Percentiles rank a stretch among this genome's conserved stretches.
These are phyloP conservation scores for Drosophila suzukii DNA, from an alignment of 1,140 invertebrate genomes.

Conservation along the genomic window DNA sequence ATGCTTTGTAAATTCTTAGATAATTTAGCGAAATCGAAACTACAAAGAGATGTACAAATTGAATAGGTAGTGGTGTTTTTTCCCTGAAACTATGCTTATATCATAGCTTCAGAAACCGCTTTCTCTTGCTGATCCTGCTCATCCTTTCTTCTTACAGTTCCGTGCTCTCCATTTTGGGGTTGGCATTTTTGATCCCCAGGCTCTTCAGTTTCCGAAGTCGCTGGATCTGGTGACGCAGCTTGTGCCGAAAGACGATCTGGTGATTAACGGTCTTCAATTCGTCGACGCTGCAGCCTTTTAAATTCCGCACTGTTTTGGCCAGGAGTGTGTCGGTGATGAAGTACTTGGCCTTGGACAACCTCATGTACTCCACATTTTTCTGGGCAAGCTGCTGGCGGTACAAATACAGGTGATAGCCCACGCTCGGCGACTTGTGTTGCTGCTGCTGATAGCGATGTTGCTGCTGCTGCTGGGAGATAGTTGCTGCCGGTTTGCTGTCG, in stretches of 20 bases:
- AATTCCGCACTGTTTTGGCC: conserved; percentile 63
- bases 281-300: conserved; percentile 63
- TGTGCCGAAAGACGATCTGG: conserved; percentile 71
- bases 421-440: conserved; percentile 27
- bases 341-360: conserved; percentile 72
- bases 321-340: conserved; percentile 72
- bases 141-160: conserved; percentile 25
- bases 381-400: conserved; percentile 67
- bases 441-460: conserved; percentile 24
- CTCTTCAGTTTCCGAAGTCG: conserved; percentile 58
- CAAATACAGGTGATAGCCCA: conserved; percentile 70
- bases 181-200: conserved; percentile 68
- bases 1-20: not conserved
- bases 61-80: not conserved
- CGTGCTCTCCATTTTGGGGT: conserved; percentile 70
- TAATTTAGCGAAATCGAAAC: not conserved
- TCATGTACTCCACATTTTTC: conserved; percentile 65
- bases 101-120: conserved; percentile 10
- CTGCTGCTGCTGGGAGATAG: conserved; percentile 9
- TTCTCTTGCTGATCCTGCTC: not conserved
- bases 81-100: conserved; percentile 10
- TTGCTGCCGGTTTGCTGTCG: not conserved
- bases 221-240: conserved; percentile 62
- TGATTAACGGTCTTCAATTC: conserved; percentile 69
- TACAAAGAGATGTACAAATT: conserved; percentile 4